Evolutionary conservation across 2,888 invertebrate species (phyloP).

Genomic region (Drosophila sordidapex): DNA sequence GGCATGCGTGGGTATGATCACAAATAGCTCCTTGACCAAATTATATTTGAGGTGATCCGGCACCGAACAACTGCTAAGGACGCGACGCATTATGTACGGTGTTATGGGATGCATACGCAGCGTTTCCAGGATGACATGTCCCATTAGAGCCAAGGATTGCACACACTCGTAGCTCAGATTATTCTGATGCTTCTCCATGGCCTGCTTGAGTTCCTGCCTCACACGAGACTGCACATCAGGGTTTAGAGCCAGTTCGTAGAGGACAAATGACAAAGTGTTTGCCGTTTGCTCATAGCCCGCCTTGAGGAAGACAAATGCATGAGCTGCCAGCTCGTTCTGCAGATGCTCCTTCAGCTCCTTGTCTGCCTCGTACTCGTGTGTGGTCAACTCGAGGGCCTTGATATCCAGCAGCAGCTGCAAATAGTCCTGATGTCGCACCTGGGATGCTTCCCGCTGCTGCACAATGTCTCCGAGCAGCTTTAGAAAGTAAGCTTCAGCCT

Average conservation of each 20-base stretch:
- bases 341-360: conserved; percentile 74
- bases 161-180: conserved; percentile 80
- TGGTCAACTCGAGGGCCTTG: conserved; percentile 81
- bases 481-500: conserved; percentile 74
- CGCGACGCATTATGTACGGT: conserved; percentile 81
- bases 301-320: conserved; percentile 82
- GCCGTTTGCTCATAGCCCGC: conserved; percentile 89
- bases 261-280: conserved; percentile 86
- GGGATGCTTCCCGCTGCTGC: conserved; percentile 62
- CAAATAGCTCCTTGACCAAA: conserved; percentile 72
- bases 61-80: conserved; percentile 85
- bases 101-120: conserved; percentile 87
- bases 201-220: conserved; percentile 75
- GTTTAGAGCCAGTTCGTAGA: conserved; percentile 82
- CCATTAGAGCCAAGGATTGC: conserved; percentile 76
- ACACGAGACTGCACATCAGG: conserved; percentile 69
- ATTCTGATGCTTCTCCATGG: conserved; percentile 67
- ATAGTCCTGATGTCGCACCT: conserved; percentile 85
- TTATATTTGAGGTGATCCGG: conserved; percentile 82
- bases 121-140: conserved; percentile 85
- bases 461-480: conserved; percentile 68
- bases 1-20: conserved; percentile 86
- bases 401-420: conserved; percentile 87
- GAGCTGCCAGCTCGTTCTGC: conserved; percentile 81
- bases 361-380: conserved; percentile 81